A percentile compares a stretch with the other conserved stretches of the same genome.
Conservation (phyloP, 2,888 invertebrate species). For the Dyspetes luteomarginatus region DNA sequence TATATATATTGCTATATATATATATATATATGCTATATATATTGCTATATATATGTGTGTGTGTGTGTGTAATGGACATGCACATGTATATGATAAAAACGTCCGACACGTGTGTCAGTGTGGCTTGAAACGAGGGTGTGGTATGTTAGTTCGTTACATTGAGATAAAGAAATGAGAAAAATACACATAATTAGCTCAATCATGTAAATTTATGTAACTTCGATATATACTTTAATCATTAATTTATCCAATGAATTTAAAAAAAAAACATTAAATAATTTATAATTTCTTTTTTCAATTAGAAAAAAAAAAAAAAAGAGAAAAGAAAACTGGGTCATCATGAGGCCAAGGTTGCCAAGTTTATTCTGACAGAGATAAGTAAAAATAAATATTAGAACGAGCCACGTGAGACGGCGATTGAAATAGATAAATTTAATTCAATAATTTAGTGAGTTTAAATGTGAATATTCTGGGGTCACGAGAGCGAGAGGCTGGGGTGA, state of each 20-base stretch:
- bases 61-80: background rate
- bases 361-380: background rate
- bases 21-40: no score
- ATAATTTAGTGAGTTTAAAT: constrained; percentile 3
- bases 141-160: constrained; percentile 19
- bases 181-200: background rate
- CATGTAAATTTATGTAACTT: background rate
- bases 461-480: constrained; percentile 32
- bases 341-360: background rate
- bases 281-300: no score
- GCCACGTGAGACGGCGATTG: constrained; percentile 7
- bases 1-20: no score
- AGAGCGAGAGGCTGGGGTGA: background rate
- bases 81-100: background rate
- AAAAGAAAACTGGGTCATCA: background rate
- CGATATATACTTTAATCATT: background rate
- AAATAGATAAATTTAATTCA: constrained; percentile 24
- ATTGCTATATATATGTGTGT: background rate
- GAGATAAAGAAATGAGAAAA: constrained; percentile 11
- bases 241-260: background rate
- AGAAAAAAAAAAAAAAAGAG: no score
- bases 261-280: no score
- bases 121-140: constrained; percentile 32
- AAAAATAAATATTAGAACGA: constrained; percentile 24
- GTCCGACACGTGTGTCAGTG: background rate